Evolutionary conservation across 2,113 vertebrate species (phyloP).

Genomic region (Hippocampus comes): DNA sequence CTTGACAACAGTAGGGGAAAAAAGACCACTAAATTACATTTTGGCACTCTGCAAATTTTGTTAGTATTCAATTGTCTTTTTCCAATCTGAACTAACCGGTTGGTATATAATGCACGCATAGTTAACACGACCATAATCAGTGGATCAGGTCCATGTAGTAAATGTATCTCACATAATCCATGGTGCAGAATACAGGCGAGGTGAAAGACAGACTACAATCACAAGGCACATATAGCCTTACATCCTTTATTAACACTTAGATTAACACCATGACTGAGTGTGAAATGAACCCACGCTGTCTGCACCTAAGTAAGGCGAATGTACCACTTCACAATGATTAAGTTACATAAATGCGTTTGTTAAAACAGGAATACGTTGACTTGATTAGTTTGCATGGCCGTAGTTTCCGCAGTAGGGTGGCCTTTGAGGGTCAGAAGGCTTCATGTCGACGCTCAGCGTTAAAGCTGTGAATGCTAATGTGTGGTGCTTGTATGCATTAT

Average conservation of each 20-base stretch:
- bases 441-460: neutral
- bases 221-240: too few species aligned
- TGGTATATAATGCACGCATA: too few species aligned
- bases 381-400: neutral
- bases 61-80: neutral
- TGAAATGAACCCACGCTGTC: too few species aligned
- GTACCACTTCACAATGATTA: too few species aligned
- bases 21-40: neutral
- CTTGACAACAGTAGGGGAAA: neutral
- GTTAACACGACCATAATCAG: too few species aligned
- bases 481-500: neutral
- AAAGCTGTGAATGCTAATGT: neutral
- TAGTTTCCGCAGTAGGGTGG: neutral
- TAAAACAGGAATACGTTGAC: neutral
- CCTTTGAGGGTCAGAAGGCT: neutral
- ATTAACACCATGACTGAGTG: too few species aligned
- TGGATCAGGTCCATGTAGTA: neutral
- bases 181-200: neutral
- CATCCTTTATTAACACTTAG: too few species aligned
- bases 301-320: too few species aligned
- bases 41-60: too few species aligned
- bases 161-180: neutral
- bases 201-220: too few species aligned
- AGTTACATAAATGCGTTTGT: neutral
- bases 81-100: neutral